phyloP scores from a whole-genome alignment of 1,140 invertebrate genomes.

The Epicauta chinensis region DNA sequence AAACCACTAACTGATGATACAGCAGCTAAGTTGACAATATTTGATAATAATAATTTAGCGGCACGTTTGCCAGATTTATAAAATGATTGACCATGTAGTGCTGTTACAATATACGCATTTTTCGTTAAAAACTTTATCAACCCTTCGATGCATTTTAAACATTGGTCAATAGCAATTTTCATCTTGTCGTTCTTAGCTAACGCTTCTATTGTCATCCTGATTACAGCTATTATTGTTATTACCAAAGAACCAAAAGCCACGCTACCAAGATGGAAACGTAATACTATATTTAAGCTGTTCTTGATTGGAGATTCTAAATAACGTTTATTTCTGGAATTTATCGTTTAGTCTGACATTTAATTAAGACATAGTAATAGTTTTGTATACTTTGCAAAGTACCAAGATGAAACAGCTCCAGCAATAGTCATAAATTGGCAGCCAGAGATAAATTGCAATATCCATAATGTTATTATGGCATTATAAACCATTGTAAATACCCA shows the following conservation, averaged over 20 bases:
- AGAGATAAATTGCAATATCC: conserved; percentile 57
- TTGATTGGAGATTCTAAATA: not conserved
- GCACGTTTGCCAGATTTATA: conserved; percentile 38
- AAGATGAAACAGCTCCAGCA: conserved; percentile 58
- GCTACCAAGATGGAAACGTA: conserved; percentile 61
- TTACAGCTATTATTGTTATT: conserved; percentile 22
- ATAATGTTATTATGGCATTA: not conserved
- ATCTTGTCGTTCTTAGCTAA: conserved; percentile 32
- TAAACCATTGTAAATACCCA: conserved; percentile 3
- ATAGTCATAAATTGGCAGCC: conserved; percentile 67
- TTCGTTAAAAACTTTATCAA: conserved; percentile 60
- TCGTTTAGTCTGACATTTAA: no score
- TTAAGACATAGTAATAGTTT: conserved; percentile 18
- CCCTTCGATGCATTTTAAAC: conserved; percentile 56
- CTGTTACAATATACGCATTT: conserved; percentile 66
- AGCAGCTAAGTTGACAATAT: not conserved
- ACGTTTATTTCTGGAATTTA: not conserved
- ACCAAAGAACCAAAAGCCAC: conserved; percentile 59
- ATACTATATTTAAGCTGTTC: conserved; percentile 44
- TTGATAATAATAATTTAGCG: conserved; percentile 1
- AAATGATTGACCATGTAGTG: conserved; percentile 61
- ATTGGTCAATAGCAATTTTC: not conserved
- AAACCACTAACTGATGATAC: conserved; percentile 4
- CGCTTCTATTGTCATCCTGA: conserved; percentile 58
- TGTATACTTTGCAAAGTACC: conserved; percentile 65